Base-by-base conservation (phyloP, 1,140 invertebrate species). In the Cotesia glomerata region DNA sequence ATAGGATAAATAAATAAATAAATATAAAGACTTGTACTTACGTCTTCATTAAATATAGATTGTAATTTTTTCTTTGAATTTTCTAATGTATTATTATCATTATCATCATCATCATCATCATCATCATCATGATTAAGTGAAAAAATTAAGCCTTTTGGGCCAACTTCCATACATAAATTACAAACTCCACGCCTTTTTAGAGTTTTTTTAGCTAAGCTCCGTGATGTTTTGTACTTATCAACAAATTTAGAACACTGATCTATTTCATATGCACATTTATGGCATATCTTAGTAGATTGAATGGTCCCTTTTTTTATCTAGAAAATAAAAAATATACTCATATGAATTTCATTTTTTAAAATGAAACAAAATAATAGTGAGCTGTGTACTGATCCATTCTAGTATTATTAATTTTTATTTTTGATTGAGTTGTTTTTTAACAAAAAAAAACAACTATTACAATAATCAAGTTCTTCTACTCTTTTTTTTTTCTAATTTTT, bases 181-280 rank as follows among this genome's bases (percentile, higher is more conserved):
- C 85, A 87, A 11, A 26, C 69, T 14, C 78, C 75, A 13, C 14
- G 39, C 59, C 39, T 0, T 35, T 18, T 45, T 2, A 62, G 7
- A 9, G 32, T 3, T 16, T 1, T 14, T 59, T 45, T 16, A 35
- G 69, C 34, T 51, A 69, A 1, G 34, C 11, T 16, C 18, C 66
- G 2, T 13, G 13, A 75, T 74, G 49, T 58, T 66, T 77, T 83
- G 34, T 79, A 81, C 26, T 82, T 87, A 14, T 81, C 67, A n/a
- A 87, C 59, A 79, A 87, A 87, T n/a, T 75, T 72, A 5, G 74
- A 77, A 18, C 85, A 87, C 63, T 85, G 81, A 7, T 82, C 80
- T 16, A 87, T 76, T 63, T 87, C 86, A n/a, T 80, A 86, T 11
- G 79, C 84, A 74, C 86, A 87, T 69, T 86, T 87, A 61, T 86